Evolutionary conservation across 2,113 vertebrate genomes (phyloP), one percentile per base, ranked within the genome.

Genomic region (Pavo muticus): DNA sequence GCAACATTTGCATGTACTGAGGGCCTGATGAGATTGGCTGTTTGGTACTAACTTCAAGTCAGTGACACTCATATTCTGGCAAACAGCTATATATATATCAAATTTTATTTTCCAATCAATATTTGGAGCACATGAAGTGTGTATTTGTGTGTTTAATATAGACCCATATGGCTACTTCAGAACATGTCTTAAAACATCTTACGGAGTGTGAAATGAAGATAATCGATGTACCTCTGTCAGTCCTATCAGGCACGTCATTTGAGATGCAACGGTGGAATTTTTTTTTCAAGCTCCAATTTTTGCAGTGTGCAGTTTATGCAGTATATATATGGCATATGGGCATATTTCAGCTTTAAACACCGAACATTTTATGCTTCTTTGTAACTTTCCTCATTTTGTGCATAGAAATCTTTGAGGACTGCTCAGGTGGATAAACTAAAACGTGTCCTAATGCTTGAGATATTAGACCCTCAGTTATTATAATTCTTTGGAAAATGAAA

Each of bases 401-500:
- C 45, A 11, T 20, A 68, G 52, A 91, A 88, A 80, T 77, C 65
- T 91, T 95, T 91, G 76, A 93, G 95, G 80, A 45, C 61, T 76
- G 40, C 87, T 94, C 27, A n/a, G 29, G 30, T 90, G 93, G 65
- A 69, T 87, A 85, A 87, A 87, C 70, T 87, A 61, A 94, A 90
- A 50, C 56, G 80, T 80, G 47, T 32, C 63, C 37, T 21, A 71
- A 65, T 56, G 12, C 24, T 93, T 88, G 90, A 94, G 75, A 78
- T 92, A 56, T 70, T 63, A 68, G 19, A 70, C 30, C 39, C 60
- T 70, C n/a, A 32, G 77, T 91, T 94, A 91, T 95, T 90, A 78
- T 50, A 42, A 40, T 90, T 57, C 39, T 82, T 93, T 83, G 52
- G 44, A 90, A 95, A 95, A 93, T 40, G 67, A 87, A 97, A 50